Evolutionary conservation across 1,140 invertebrate species (phyloP), one percentile per base, ranked within the genome.

Genomic region (Batillaria attramentaria): DNA sequence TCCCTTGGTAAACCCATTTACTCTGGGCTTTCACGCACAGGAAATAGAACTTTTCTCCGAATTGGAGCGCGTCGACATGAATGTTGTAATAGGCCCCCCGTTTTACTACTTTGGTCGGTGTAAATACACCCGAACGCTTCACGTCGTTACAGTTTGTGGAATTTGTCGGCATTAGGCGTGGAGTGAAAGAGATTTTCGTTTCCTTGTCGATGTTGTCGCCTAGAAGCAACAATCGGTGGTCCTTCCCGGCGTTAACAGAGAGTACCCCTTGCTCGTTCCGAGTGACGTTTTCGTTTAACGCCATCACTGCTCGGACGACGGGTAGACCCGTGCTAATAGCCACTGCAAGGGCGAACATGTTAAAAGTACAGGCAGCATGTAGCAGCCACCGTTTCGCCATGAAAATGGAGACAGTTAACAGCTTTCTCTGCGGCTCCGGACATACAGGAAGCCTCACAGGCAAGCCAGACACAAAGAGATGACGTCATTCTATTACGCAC

Each of bases 1-100:
- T 90, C 10, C 96, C 96, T 89, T 97, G 95, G 91, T 97, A 95
- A 24, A 92, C 89, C 86, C 94, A 95, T 13, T 74, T 76, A 16
- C 16, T 4, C 24, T 66, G n/a, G 54, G 81, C 75, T 43, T 83
- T 80, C 0, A 85, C 72, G 73, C 84, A 86, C 28, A 85, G 69
- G 66, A 83, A 82, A 65, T 84, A 86, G 72, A 82, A 84, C 16
- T 80, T 28, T 79, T 84, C 79, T 18, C 41, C 68, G 24, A 31
- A 16, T 65, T 54, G 60, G 31, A 82, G 57, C 16, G 72, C 8
- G 24, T 82, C 77, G 18, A 86, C 76, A 6, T 62, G 79, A 16
- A 84, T 46, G 8, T 69, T 28, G 60, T 66, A 79, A 60, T 3
- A 31, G 18, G 41, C 33, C 41, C 54, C 50, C 3, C 5, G 3